Conservation (phyloP, 92 coral and sea anemone species). For the Meandrina meandrites region DNA sequence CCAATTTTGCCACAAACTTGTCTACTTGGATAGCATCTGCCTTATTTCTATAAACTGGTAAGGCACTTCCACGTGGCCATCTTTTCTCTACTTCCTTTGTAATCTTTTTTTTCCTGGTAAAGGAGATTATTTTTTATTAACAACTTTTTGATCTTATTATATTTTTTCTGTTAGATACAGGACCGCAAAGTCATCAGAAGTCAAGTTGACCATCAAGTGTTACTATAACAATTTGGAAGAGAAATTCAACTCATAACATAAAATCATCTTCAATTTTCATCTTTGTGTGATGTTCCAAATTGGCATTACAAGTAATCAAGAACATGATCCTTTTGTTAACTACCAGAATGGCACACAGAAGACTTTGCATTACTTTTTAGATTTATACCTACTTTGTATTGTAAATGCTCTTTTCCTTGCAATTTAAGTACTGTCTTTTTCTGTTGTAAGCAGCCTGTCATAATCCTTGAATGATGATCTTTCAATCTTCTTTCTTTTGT, state of each 20-base stretch:
- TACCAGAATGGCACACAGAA: neutral
- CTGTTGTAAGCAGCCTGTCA: conserved; percentile 12
- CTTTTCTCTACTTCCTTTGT: conserved; percentile 7
- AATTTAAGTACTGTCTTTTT: conserved; percentile 5
- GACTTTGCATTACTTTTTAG: neutral
- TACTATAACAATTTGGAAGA: too few relatives aligned
- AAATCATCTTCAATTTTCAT: too few relatives aligned
- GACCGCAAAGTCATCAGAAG: too few relatives aligned
- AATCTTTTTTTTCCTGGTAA: conserved; percentile 17
- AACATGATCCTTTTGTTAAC: neutral
- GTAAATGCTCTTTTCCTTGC: conserved; percentile 14
- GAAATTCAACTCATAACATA: too few relatives aligned
- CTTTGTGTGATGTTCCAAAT: too few relatives aligned
- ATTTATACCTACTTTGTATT: conserved; percentile 28
- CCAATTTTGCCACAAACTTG: neutral
- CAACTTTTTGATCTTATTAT: neutral
- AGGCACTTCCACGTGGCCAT: neutral
- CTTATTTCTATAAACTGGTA: conserved; percentile 8
- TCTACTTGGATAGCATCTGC: neutral
- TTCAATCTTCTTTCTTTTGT: neutral
- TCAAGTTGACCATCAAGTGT: too few relatives aligned
- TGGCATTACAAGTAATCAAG: neutral
- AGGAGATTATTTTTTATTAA: neutral
- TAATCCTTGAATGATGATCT: neutral
- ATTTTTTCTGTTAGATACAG: neutral